Conservation (phyloP, 1,140 invertebrate species). For the Colletes latitarsis region DNA sequence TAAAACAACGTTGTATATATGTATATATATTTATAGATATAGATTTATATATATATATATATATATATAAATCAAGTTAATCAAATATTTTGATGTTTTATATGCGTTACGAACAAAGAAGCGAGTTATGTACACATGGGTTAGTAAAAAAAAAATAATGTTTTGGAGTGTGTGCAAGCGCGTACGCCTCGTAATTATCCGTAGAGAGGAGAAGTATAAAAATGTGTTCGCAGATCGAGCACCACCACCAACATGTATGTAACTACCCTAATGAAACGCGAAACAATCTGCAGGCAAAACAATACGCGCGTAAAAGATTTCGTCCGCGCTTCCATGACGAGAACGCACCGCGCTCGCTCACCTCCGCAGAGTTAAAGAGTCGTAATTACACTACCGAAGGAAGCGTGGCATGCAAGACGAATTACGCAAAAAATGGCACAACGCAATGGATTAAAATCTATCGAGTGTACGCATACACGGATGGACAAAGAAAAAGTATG, state of each 20-base stretch:
- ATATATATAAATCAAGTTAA: constrained; percentile 69
- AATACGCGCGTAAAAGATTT: background rate
- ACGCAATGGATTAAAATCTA: constrained; percentile 79
- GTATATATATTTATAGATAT: constrained; percentile 56
- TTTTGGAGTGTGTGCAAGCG: constrained; percentile 59
- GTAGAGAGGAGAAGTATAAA: background rate
- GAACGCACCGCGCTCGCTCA: constrained; percentile 58
- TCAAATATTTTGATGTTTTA: constrained; percentile 77
- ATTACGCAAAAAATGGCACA: constrained; percentile 79
- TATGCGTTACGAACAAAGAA: constrained; percentile 81
- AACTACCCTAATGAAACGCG: constrained; percentile 5
- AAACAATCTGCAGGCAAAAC: background rate
- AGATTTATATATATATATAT: constrained; percentile 59
- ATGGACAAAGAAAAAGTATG: constrained; percentile 65
- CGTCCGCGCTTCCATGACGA: constrained; percentile 4
- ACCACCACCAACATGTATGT: constrained; percentile 49
- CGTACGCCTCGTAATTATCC: constrained; percentile 26
- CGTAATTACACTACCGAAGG: constrained; percentile 79
- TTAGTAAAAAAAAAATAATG: constrained; percentile 78
- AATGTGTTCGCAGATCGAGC: constrained; percentile 24
- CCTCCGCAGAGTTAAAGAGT: constrained; percentile 71
- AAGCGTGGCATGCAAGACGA: constrained; percentile 81
- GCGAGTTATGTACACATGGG: constrained; percentile 81
- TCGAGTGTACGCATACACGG: constrained; percentile 72
- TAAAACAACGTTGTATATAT: constrained; percentile 57